Base-by-base conservation (phyloP, 2,113 vertebrate species). In the Amblyornis subalaris region DNA sequence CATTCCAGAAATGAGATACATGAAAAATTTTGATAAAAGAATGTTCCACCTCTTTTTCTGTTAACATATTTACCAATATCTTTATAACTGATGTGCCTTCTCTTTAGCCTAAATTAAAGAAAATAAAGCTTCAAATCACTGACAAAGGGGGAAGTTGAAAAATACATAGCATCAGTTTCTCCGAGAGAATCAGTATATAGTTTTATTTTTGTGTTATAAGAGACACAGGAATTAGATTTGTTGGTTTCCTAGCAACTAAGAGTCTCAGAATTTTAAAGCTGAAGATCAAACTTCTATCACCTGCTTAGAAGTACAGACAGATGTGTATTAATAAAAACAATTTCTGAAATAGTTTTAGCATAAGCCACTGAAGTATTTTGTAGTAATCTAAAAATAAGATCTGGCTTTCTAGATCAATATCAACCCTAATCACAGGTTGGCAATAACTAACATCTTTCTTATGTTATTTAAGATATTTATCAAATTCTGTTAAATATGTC, bases 181-280 rank as follows among this genome's bases (percentile, higher is more conserved):
- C 50, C 48, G 47, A 85, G 55, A 85, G 89, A 96, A 85, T 71
- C 85, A 73, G 44, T 96, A 33, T 90, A 50, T 80, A 94, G 92
- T 97, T 97, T 90, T 64, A 96, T 64, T 79, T 96, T 96, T 96
- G 81, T 94, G 84, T 92, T 97, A 70, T 84, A 93, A 95, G 79
- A 97, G 64, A 79, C 86, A 88, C 40, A 88, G 72, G 62, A 96
- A 95, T 93, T 95, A 89, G 95, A 91, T 97, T 97, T 96, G 58
- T 89, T 95, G 83, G 96, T 98, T 97, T 88, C 97, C 95, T 97
- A 97, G 97, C 97, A 98, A 98, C 97, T 75, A 76, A 85, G 45
- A 73, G 78, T 92, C 76, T 97, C 79, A 65, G 51, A 36, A 81
- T 93, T 96, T 96, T 96, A 94, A 89, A 96, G 67, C 79, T 93